A percentile compares a stretch with the other conserved stretches of the same genome.
These are phyloP conservation scores for Malthinus seriepunctatus DNA, from an alignment of 2,888 invertebrate genomes.

Conservation along the genomic window DNA sequence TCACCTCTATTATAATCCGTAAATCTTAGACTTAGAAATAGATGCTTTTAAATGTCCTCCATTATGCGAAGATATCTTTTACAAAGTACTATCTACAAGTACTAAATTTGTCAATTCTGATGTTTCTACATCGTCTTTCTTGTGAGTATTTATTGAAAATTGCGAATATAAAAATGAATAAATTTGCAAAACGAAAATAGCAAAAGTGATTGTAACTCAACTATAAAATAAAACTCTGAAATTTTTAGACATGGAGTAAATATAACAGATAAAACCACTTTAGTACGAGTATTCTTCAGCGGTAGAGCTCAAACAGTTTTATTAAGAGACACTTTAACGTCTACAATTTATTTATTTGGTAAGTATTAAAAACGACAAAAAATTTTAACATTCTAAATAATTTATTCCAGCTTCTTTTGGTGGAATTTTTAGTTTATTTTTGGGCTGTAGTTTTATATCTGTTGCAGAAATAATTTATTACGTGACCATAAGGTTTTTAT, in stretches of 20 bases:
- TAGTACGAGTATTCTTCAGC: slow-evolving; percentile 44
- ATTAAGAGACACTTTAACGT: slow-evolving; percentile 44
- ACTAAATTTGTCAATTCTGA: slow-evolving; percentile 24
- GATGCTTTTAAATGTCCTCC: slow-evolving; percentile 36
- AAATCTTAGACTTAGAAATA: too few species aligned
- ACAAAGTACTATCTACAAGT: slow-evolving; percentile 36
- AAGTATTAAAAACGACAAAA: slow-evolving; percentile 29
- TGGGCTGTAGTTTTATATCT: slow-evolving; percentile 53
- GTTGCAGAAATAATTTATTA: slow-evolving; percentile 52
- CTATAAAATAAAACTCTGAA: too few species aligned
- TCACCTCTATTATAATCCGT: background rate
- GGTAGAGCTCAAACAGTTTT: slow-evolving; percentile 42
- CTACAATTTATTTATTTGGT: slow-evolving; percentile 49
- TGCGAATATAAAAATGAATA: background rate
- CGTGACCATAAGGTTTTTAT: slow-evolving; percentile 39
- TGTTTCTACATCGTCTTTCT: slow-evolving; percentile 19
- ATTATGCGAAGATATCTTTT: slow-evolving; percentile 47
- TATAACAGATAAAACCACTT: slow-evolving; percentile 34
- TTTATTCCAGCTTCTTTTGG: slow-evolving; percentile 52
- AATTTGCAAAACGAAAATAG: too few species aligned
- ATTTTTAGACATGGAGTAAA: slow-evolving; percentile 12
- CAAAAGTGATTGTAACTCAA: too few species aligned
- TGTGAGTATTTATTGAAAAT: slow-evolving; percentile 6
- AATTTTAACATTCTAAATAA: background rate
- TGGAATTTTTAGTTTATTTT: slow-evolving; percentile 53